Base-by-base conservation (phyloP, 2,113 vertebrate species). In the Asarcornis scutulata region DNA sequence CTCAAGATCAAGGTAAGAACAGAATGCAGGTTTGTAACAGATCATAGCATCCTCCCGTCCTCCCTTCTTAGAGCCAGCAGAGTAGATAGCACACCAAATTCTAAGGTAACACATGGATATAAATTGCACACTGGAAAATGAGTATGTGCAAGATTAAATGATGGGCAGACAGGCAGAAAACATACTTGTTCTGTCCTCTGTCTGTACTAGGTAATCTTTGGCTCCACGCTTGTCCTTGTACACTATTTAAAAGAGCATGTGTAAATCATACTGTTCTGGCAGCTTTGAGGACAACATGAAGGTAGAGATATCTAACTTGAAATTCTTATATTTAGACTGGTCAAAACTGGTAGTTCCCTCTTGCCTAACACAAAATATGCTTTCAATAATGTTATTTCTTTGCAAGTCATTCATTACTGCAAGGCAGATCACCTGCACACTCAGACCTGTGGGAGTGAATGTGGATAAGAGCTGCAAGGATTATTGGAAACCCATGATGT, bases 1-100 rank as follows among this genome's bases (percentile, higher is more conserved):
- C 98, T 88, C 97, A 97, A 96, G 97, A 98, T 88, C 97, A 97
- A 96, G 97, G 98, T 98, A 98, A 96, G 98, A 85, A 46, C 17
- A 13, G 48, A 46, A 42, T 71, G 71, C 8, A 53, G 4, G 13
- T 32, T 25, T 62, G 29, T 18, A 69, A 56, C 13, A 23, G 23
- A 52, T 48, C 40, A 27, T 3, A 46, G 11, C 40, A n/a, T 29
- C 22, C 50, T 77, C 18, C 34, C 18, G 29, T 27, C 31, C 21
- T 4, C 36, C 21, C 27, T 38, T 32, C 48, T 75, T 72, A 64
- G 77, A 27, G n/a, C 17, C 18, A 77, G 42, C 83, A 91, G 46
- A 60, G 13, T 10, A 68, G 60, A 68, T 6, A 25, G 48, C 50
- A 22, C 23, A 26, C 8, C 32, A 46, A 8, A 38, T 27, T 79